phyloP scores from a whole-genome alignment of 2,888 invertebrate genomes.

The Augochlorella aurata region DNA sequence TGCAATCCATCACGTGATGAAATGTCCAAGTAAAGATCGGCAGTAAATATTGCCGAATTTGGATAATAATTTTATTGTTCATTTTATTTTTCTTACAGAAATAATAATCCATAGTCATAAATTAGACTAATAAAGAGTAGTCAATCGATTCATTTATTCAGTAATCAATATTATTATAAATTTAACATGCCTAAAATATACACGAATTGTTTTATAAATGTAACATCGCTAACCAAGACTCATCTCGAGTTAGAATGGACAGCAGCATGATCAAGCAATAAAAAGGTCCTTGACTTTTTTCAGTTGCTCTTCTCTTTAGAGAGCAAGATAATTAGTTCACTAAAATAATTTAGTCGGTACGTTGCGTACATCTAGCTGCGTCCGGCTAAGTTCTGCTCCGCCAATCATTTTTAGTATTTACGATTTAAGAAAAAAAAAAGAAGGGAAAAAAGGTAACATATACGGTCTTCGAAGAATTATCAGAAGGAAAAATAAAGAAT shows the following conservation, averaged over 20 bases:
- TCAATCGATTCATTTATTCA: constrained; percentile 77
- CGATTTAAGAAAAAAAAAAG: constrained; percentile 55
- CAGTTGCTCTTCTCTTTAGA: constrained; percentile 50
- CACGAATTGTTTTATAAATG: constrained; percentile 77
- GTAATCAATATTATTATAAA: constrained; percentile 79
- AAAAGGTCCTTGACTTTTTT: constrained; percentile 49
- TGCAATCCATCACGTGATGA: neutral
- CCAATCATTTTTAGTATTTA: constrained; percentile 70
- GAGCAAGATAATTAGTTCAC: constrained; percentile 61
- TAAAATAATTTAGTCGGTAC: constrained; percentile 73
- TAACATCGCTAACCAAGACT: constrained; percentile 78
- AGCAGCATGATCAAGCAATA: constrained; percentile 65
- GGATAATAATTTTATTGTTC: constrained; percentile 66
- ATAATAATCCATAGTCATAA: constrained; percentile 69
- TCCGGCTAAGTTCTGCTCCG: constrained; percentile 76
- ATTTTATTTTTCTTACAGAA: constrained; percentile 70
- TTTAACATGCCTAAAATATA: constrained; percentile 81
- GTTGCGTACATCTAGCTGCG: constrained; percentile 70
- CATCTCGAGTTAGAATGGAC: constrained; percentile 68
- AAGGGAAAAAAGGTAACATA: constrained; percentile 70
- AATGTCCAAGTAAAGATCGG: constrained; percentile 29
- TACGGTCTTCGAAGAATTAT: constrained; percentile 64
- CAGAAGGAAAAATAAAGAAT: constrained; percentile 72
- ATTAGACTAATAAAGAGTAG: constrained; percentile 79
- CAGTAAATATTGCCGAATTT: constrained; percentile 51